A percentile compares a stretch with the other conserved stretches of the same genome.
phyloP scores from a whole-genome alignment of 2,797 vertebrate species.

The Craterocephalus amniculus region DNA sequence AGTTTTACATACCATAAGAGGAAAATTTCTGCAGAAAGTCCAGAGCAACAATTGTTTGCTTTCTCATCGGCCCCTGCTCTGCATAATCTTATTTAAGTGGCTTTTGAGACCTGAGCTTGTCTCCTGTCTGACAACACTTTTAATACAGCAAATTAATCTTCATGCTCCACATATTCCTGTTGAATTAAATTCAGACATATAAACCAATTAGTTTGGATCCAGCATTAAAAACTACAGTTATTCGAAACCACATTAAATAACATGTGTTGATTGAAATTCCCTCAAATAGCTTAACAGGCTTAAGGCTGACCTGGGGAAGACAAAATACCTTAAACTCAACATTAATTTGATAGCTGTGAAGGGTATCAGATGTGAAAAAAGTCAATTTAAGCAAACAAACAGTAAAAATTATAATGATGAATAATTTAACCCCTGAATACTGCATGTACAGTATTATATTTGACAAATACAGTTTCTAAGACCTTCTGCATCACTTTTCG shows the following conservation, averaged over 20 bases:
- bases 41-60: too few species aligned
- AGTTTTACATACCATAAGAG: too few species aligned
- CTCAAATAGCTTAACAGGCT: too few species aligned
- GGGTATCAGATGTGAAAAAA: neutral
- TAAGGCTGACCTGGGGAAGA: neutral
- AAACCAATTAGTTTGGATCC: neutral
- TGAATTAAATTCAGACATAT: neutral
- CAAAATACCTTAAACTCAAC: neutral
- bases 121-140: neutral
- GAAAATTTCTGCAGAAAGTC: too few species aligned
- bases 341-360: neutral
- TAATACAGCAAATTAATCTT: neutral
- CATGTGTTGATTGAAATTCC: too few species aligned
- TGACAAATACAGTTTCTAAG: too few species aligned
- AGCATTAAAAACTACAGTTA: neutral
- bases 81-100: too few species aligned
- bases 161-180: neutral
- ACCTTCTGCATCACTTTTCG: too few species aligned
- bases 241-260: too few species aligned
- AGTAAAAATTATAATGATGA: neutral
- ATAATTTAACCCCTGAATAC: too few species aligned
- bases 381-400: neutral
- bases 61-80: too few species aligned
- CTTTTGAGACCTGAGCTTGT: neutral
- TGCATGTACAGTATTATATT: too few species aligned